Evolutionary conservation across 37 sponge, comb jelly and placozoan species (phyloP).

Genomic region (Petrosia ficiformis): DNA sequence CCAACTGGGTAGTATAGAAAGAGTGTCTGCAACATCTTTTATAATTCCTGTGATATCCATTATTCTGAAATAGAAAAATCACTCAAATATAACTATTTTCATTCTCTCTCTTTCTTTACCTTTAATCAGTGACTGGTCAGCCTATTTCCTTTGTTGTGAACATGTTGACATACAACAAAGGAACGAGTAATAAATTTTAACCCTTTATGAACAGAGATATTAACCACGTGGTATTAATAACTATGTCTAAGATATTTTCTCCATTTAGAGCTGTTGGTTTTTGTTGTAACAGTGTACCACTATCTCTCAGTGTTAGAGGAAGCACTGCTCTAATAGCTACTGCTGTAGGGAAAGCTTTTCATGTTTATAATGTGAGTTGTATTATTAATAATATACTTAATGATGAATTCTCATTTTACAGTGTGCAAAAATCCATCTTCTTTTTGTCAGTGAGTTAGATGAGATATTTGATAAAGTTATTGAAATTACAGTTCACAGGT

Average conservation of each 20-base stretch:
- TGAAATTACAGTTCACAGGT: constrained; percentile 21
- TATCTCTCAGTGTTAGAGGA: constrained; percentile 35
- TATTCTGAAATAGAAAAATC: no score
- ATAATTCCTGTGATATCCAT: no score
- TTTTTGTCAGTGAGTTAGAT: constrained; percentile 24
- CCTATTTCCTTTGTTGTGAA: no score
- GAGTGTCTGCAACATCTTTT: not conserved
- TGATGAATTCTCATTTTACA: constrained; percentile 67
- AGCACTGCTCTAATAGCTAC: constrained; percentile 60
- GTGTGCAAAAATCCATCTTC: constrained; percentile 61
- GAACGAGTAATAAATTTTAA: no score
- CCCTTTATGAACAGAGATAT: no score
- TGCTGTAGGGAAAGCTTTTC: constrained; percentile 70
- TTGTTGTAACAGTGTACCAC: constrained; percentile 80
- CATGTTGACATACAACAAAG: no score
- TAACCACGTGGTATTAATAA: not conserved
- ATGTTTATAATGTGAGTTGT: constrained; percentile 65
- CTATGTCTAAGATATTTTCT: constrained; percentile 51
- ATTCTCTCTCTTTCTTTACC: no score
- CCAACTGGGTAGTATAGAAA: constrained; percentile 17
- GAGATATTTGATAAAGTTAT: not conserved
- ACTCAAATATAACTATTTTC: not conserved
- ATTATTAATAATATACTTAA: not conserved
- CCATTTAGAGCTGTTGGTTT: constrained; percentile 83
- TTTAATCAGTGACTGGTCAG: no score